These are phyloP conservation scores for Saccopteryx bilineata DNA, from an alignment of 2,113 vertebrate genomes.

Conservation along the genomic window DNA sequence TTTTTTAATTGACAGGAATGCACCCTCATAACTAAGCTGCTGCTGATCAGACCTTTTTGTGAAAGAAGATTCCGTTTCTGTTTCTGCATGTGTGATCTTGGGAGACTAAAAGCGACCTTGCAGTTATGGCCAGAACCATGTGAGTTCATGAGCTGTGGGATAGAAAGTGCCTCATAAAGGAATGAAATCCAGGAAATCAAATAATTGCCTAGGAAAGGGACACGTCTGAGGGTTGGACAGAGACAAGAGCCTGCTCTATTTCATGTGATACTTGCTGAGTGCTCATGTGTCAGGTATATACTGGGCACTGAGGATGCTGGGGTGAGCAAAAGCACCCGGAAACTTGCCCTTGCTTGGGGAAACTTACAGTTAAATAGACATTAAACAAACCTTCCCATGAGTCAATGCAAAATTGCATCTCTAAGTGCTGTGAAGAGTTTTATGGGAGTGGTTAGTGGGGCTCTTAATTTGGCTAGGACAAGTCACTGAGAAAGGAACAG, in stretches of 20 bases:
- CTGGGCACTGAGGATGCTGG: not conserved
- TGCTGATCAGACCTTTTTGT: not conserved
- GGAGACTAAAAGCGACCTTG: not conserved
- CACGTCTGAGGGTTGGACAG: not conserved
- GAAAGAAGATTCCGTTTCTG: not conserved
- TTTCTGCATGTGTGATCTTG: not conserved
- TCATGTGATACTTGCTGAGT: accelerated
- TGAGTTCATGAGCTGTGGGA: not conserved
- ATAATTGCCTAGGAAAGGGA: not conserved
- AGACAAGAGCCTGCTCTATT: not conserved
- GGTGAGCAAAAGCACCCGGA: not conserved
- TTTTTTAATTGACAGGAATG: not conserved
- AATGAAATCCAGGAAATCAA: not conserved
- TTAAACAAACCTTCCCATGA: not conserved
- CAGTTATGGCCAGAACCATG: not conserved
- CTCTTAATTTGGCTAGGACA: not conserved
- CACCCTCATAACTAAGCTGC: not conserved
- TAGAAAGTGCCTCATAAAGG: not conserved
- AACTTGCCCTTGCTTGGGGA: not conserved
- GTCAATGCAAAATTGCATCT: not conserved
- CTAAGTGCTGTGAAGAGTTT: not conserved
- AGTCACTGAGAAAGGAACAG: not conserved
- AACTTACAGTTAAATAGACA: not conserved
- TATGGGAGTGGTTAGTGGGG: too few relatives aligned
- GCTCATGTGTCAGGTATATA: not conserved